Percentiles rank a stretch among this genome's conserved stretches.
Conservation (phyloP, 2,888 invertebrate species). For the Ormyrus thymus region DNA sequence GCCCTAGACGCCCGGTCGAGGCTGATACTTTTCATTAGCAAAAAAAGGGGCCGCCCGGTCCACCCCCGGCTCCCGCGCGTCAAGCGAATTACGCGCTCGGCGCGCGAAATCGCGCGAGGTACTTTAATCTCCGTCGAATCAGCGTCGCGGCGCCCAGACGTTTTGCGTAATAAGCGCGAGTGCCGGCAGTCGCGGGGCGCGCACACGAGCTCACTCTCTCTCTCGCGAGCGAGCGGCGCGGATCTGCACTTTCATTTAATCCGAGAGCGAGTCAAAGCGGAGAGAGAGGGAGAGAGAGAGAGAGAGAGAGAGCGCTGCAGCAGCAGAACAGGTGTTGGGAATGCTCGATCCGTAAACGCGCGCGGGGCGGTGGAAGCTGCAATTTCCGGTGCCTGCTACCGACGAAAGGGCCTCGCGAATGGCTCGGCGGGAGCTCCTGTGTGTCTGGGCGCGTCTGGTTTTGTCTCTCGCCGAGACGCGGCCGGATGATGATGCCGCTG, state of each 20-base stretch:
- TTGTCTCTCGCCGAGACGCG: no score
- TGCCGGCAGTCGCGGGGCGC: neutral
- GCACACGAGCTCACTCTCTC: no score
- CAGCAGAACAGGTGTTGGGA: constrained; percentile 34
- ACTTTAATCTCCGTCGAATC: constrained; percentile 42
- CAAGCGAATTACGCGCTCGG: constrained; percentile 18
- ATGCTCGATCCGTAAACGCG: constrained; percentile 29
- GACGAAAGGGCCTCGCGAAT: no score
- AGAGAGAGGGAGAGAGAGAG: neutral
- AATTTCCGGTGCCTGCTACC: constrained; percentile 29
- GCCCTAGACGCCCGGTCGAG: no score
- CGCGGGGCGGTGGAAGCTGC: constrained; percentile 13
- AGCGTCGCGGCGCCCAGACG: constrained; percentile 8
- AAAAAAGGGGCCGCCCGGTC: no score
- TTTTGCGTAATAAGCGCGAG: constrained; percentile 24
- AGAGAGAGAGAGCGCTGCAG: neutral
- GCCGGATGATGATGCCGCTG: no score
- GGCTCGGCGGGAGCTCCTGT: no score
- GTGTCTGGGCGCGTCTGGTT: no score
- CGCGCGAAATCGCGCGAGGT: neutral
- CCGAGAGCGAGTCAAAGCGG: constrained; percentile 22
- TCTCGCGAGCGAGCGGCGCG: neutral
- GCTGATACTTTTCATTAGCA: no score
- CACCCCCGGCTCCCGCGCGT: no score
- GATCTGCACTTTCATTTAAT: constrained; percentile 26